Percentiles rank a stretch among this genome's conserved stretches.
phyloP scores from a whole-genome alignment of 2,888 invertebrate species.

The Mallateleia sp. region DNA sequence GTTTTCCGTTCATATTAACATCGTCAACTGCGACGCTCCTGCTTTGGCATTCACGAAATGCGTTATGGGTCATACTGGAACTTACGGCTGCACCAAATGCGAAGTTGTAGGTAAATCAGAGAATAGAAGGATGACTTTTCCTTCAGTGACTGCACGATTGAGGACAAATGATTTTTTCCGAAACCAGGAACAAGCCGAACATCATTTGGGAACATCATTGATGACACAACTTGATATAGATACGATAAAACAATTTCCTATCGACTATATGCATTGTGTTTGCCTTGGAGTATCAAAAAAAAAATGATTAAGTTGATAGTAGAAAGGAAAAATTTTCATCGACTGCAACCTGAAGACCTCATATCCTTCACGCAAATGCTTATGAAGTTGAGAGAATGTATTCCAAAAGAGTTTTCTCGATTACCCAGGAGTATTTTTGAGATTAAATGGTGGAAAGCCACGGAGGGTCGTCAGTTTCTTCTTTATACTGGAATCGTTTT shows the following conservation, averaged over 20 bases:
- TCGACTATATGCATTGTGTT: too few relatives aligned
- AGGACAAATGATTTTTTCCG: slow-evolving; percentile 31
- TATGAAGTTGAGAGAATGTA: slow-evolving; percentile 28
- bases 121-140: slow-evolving; percentile 14
- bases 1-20: slow-evolving; percentile 16
- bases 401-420: slow-evolving; percentile 28
- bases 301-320: slow-evolving; percentile 16
- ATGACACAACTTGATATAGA: slow-evolving; percentile 13
- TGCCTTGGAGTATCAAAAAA: slow-evolving; percentile 25
- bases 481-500: slow-evolving; percentile 30
- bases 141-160: background rate
- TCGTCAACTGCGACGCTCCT: slow-evolving; percentile 27
- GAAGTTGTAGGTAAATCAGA: slow-evolving; percentile 17
- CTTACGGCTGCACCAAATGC: slow-evolving; percentile 27
- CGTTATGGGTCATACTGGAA: background rate
- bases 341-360: slow-evolving; percentile 6
- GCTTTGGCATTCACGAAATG: slow-evolving; percentile 35
- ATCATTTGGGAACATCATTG: slow-evolving; percentile 23
- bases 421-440: slow-evolving; percentile 35
- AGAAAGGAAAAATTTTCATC: slow-evolving; percentile 1
- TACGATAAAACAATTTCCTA: slow-evolving; percentile 26
- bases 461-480: slow-evolving; percentile 26
- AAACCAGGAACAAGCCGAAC: slow-evolving; percentile 5
- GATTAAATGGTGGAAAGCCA: slow-evolving; percentile 34
- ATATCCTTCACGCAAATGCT: slow-evolving; percentile 31